Percentiles rank a stretch among this genome's conserved stretches.
These are phyloP conservation scores for Cheilosia vulpina DNA, from an alignment of 2,888 invertebrate species.

Conservation along the genomic window DNA sequence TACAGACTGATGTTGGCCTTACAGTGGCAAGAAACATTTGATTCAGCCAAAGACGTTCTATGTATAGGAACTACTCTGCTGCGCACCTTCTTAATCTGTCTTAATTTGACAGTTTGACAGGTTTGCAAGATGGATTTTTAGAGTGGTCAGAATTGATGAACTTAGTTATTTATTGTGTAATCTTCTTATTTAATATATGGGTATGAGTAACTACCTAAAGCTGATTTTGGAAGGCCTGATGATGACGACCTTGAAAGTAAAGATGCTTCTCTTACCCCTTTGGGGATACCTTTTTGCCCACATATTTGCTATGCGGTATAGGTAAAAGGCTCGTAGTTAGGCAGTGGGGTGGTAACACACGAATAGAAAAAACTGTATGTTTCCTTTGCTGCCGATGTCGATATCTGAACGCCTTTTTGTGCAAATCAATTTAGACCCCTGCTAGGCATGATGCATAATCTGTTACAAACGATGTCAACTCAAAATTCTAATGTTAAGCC, in stretches of 20 bases:
- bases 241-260: neutral
- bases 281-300: no score
- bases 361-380: no score
- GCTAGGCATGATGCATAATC: no score
- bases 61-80: neutral
- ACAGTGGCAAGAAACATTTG: neutral
- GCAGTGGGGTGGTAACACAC: no score
- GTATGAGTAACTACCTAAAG: neutral
- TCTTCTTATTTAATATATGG: neutral
- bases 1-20: neutral
- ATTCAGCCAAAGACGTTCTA: neutral
- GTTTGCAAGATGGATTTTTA: conserved; percentile 7
- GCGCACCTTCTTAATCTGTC: conserved; percentile 27
- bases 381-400: no score
- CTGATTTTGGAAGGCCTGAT: neutral
- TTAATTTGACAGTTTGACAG: conserved; percentile 34
- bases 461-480: no score
- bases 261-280: neutral
- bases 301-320: no score
- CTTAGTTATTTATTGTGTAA: neutral
- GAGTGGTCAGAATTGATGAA: conserved; percentile 18
- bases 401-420: no score
- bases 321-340: no score
- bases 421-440: no score
- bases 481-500: no score